phyloP scores from a whole-genome alignment of 2,888 invertebrate genomes.

The Stomorhina lunata region DNA sequence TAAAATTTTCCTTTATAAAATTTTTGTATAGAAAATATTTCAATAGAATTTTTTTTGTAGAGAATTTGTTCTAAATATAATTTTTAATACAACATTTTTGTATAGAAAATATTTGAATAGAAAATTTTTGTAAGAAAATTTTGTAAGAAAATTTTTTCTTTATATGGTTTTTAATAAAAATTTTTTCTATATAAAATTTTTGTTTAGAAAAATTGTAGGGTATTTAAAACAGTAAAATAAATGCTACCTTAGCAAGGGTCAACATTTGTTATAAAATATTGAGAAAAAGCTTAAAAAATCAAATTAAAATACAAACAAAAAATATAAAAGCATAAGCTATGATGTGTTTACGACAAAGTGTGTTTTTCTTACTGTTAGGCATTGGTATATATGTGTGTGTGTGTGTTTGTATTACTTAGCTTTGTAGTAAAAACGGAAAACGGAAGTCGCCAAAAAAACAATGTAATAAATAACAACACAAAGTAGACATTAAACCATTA shows the following conservation, averaged over 20 bases:
- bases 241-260: too few relatives aligned
- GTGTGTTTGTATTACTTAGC: constrained; percentile 36
- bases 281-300: background rate
- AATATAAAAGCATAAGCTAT: constrained; percentile 48
- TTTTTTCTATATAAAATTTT: too few relatives aligned
- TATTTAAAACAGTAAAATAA: background rate
- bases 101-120: too few relatives aligned
- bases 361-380: constrained; percentile 34
- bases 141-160: too few relatives aligned
- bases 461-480: constrained; percentile 67
- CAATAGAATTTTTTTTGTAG: too few relatives aligned
- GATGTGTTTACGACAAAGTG: constrained; percentile 62
- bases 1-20: too few relatives aligned
- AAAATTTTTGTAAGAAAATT: too few relatives aligned
- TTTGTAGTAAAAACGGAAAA: constrained; percentile 52
- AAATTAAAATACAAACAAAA: background rate
- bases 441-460: constrained; percentile 70
- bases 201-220: too few relatives aligned
- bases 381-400: background rate
- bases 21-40: too few relatives aligned
- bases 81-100: too few relatives aligned
- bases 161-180: too few relatives aligned
- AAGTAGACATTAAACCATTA: constrained; percentile 46
- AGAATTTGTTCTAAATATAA: too few relatives aligned
- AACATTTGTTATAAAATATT: constrained; percentile 9